Evolutionary conservation across 2,888 invertebrate species (phyloP), one percentile per base, ranked within the genome.

Genomic region (Petrolisthes cinctipes): DNA sequence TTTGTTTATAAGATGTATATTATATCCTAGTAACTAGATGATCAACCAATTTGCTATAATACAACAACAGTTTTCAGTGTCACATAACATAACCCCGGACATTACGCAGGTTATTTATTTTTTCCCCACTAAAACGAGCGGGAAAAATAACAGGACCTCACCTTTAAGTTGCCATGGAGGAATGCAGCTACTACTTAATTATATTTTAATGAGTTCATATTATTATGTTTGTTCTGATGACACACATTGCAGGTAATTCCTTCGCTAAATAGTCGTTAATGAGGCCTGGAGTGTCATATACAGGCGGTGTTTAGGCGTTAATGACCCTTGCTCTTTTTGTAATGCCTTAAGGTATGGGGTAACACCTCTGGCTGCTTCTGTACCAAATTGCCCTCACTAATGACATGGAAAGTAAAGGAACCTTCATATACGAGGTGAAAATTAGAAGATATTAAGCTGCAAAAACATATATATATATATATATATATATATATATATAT

Each of bases 181-280:
- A 80, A 57, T 80, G 56, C 80, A n/a, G 57, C 80, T 57, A 57
- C 57, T 80, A 80, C 54, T 80, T 80, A 80, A 80, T 73, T 73
- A 61, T n/a, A n/a, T 80, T 80, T 57, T 80, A 80, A 80, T 80
- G 80, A 80, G 80, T 80, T 80, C 57, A 80, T 80, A 80, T 23
- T 57, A 57, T 80, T 56, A 20, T 23, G 80, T 37, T 54, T 37
- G 76, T 20, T 57, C 56, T 57, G 57, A 57, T 80, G 80, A 80
- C 80, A 80, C 80, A 80, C 80, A 80, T 80, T 61, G 80, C 23
- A 23, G 79, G 56, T 57, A 61, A 17, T 61, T 61, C 17, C 61
- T 61, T 61, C 61, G 61, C 17, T 61, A 61, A 11, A 61, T 11
- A 9, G 17, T 17, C 61, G 11, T 61, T 61, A 17, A 17, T 61